Evolutionary conservation across 2,113 vertebrate genomes (phyloP), one percentile per base, ranked within the genome.

Genomic region (Genyomyrus donnyi): DNA sequence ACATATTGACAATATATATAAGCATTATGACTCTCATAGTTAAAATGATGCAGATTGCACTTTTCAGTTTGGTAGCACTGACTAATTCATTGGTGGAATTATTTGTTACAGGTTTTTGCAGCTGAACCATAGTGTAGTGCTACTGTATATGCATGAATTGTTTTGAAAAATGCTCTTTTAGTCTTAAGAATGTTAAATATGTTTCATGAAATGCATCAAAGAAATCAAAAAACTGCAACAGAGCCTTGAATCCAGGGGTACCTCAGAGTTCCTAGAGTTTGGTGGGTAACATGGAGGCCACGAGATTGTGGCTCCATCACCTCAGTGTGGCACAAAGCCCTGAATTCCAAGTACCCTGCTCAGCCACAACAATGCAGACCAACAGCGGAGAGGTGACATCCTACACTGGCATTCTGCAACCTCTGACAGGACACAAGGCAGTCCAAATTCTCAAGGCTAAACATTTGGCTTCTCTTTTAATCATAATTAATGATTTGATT

Each of bases 251-350:
- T 66, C 3, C n/a, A 27, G n/a, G 9, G n/a, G 24, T 31, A 66
- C n/a, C 62, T 66, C n/a, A 66, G 62, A 66, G n/a, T 31, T 89
- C 88, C 45, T 89, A 49, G 46, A 11, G n/a, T 24, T 24, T 77
- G 24, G 49, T 31, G 42, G 9, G 7, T 58, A 31, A 89, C 42
- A 89, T 66, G 35, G 49, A 46, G 85, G 50, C 80, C 88, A 86
- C 52, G 88, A 89, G 84, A 88, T 66, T 49, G 52, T 89, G 21
- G 31, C 24, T 66, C 70, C 70, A 17, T 39, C 70, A 24, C 86
- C 85, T 91, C 88, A 24, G 88, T 90, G 77, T 89, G 66, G 11
- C 13, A 74, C 31, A 39, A 39, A 77, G 4, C 70, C 15, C 15
- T 39, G 35, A 11, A 21, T 89, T 50, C 24, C 21, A 45, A 74